Conservation (phyloP, 2,113 vertebrate species). For the Cervus canadensis region DNA sequence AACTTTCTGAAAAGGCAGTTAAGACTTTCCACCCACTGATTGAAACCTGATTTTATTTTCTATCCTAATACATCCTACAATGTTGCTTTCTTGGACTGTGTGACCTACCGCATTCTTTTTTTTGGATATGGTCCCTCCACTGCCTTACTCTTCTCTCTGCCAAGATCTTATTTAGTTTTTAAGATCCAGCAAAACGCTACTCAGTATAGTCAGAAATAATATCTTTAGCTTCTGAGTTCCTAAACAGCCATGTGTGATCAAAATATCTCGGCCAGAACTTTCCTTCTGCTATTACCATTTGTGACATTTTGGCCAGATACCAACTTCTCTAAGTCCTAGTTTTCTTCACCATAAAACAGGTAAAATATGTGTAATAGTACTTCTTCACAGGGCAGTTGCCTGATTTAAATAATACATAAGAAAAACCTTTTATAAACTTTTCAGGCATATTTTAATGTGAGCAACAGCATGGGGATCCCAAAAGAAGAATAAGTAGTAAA, state of each 20-base stretch:
- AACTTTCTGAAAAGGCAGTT: background rate
- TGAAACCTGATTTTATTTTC: background rate
- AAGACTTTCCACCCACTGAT: background rate
- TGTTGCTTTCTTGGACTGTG: background rate
- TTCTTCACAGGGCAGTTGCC: background rate
- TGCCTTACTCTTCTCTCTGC: background rate
- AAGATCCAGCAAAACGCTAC: background rate
- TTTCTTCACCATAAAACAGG: background rate
- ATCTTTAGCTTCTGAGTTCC: background rate
- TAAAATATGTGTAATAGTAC: background rate
- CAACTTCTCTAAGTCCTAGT: background rate
- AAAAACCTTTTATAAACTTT: background rate
- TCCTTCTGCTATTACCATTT: background rate
- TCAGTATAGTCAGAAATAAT: background rate
- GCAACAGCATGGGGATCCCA: background rate
- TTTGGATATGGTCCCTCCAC: background rate
- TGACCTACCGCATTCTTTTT: background rate
- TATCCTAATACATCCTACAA: background rate
- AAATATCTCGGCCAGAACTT: background rate
- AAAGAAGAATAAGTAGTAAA: background rate
- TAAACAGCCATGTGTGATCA: background rate
- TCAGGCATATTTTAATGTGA: background rate
- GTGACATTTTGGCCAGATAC: background rate
- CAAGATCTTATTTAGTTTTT: background rate
- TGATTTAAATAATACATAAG: background rate